phyloP scores from a whole-genome alignment of 2,888 invertebrate genomes.

The Rotaria sp. region DNA sequence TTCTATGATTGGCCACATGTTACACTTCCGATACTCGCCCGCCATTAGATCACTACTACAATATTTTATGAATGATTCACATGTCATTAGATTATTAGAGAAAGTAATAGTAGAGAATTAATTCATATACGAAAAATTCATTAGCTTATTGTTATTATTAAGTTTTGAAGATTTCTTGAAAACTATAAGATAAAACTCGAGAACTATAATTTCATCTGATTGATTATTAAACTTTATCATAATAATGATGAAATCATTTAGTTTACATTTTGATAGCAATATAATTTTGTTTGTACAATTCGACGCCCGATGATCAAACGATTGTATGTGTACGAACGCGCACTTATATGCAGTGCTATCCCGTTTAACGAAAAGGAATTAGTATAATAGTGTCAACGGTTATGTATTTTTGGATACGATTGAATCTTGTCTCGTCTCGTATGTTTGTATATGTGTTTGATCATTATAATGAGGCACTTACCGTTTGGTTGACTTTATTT shows the following conservation, averaged over 20 bases:
- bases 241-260: neutral
- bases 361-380: slow-evolving; percentile 1
- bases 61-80: no score
- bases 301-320: slow-evolving; percentile 17
- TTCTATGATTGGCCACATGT: no score
- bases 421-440: neutral
- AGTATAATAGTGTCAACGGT: slow-evolving; percentile 21
- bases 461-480: slow-evolving; percentile 12
- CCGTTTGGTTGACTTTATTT: slow-evolving; percentile 1
- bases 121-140: no score
- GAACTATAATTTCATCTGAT: no score
- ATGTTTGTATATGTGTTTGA: neutral
- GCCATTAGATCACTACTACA: no score
- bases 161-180: no score
- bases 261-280: neutral
- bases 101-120: no score
- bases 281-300: neutral
- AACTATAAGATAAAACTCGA: no score
- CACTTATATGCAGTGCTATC: neutral
- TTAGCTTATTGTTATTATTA: no score
- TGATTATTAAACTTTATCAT: no score
- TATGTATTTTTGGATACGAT: slow-evolving; percentile 15
- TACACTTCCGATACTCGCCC: no score
- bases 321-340: neutral
- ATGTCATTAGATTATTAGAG: no score